Percentiles rank a stretch among this genome's conserved stretches.
phyloP scores from a whole-genome alignment of 2,888 invertebrate species.

The Leptarthrus brevirostris region DNA sequence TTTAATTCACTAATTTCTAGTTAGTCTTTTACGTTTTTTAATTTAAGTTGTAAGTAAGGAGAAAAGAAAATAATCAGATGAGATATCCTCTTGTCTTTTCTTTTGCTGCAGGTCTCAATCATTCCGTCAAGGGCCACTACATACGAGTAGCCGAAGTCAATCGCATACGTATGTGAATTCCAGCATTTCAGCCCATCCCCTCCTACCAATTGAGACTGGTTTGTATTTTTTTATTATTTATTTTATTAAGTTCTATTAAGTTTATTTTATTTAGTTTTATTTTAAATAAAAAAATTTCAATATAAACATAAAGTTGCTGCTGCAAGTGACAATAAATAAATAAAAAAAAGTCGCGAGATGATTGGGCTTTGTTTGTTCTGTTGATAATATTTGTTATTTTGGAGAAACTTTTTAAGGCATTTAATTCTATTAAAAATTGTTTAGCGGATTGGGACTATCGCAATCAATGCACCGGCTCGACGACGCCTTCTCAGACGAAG shows the following conservation, averaged over 20 bases:
- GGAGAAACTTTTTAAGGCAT: neutral
- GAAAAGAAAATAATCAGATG: constrained; percentile 43
- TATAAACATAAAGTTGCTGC: neutral
- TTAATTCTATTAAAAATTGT: neutral
- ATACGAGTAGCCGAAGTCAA: constrained; percentile 69
- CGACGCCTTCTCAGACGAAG: constrained; percentile 91
- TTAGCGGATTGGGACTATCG: constrained; percentile 68
- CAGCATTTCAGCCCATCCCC: constrained; percentile 93
- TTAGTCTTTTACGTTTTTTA: neutral
- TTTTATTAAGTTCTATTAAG: constrained; percentile 57
- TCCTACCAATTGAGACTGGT: constrained; percentile 88
- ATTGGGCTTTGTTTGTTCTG: constrained; percentile 3
- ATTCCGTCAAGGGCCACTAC: constrained; percentile 80
- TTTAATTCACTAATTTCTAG: neutral
- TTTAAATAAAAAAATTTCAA: neutral
- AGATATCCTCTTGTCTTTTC: constrained; percentile 68
- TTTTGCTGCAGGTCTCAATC: constrained; percentile 87
- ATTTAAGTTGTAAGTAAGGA: constrained; percentile 11
- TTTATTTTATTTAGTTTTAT: constrained; percentile 54
- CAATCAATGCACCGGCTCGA: constrained; percentile 69
- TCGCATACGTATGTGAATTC: constrained; percentile 80
- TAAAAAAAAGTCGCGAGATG: neutral
- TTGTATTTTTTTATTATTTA: constrained; percentile 66
- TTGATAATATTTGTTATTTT: constrained; percentile 37
- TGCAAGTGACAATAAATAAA: neutral